Base-by-base conservation (phyloP, 2,797 vertebrate genomes). In the Microctenopoma lineatum region DNA sequence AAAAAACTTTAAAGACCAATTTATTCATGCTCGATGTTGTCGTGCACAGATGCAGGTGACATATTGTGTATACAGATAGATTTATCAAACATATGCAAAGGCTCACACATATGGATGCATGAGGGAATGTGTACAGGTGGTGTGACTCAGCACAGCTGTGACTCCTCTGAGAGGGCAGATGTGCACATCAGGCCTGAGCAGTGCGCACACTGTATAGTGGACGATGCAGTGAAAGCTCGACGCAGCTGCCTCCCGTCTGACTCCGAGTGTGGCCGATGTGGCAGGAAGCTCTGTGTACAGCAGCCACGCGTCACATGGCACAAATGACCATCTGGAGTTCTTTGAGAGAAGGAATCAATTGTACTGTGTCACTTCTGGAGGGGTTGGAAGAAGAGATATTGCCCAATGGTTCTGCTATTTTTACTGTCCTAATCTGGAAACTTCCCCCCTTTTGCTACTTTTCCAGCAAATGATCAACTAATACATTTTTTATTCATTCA, bases 111-210 rank as follows among this genome's bases (percentile, higher is more conserved):
- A 1, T 4, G n/a, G 54, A 9, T 51, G 2, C 18, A 27, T 44
- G 27, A 9, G n/a, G 38, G 61, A 15, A 36, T 51, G 25, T 16
- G 55, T n/a, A 26, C 18, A 57, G 59, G 34, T 64, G 15, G 0
- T 60, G 16, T 46, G 51, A 77, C 21, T 61, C 29, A 57, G 64
- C 54, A 53, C 78, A 84, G 71, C 61, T 80, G 72, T 42, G 56
- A 48, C 42, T 63, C 39, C 45, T 71, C 50, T 70, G 55, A 52
- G 27, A 29, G 66, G 9, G 10, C 75, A 83, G 69, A 77, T 78
- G 68, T 66, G 66, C 54, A 75, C 51, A 52, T 59, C 56, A 48
- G 42, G 51, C 34, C 4, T 0, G 15, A 41, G 38, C 39, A 45
- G 29, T 15, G 53, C 18, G 16, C 47, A 34, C 2, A 38, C 9